A percentile compares a stretch with the other conserved stretches of the same genome.
Conservation (phyloP, 2,113 vertebrate genomes). For the Datnioides undecimradiatus region DNA sequence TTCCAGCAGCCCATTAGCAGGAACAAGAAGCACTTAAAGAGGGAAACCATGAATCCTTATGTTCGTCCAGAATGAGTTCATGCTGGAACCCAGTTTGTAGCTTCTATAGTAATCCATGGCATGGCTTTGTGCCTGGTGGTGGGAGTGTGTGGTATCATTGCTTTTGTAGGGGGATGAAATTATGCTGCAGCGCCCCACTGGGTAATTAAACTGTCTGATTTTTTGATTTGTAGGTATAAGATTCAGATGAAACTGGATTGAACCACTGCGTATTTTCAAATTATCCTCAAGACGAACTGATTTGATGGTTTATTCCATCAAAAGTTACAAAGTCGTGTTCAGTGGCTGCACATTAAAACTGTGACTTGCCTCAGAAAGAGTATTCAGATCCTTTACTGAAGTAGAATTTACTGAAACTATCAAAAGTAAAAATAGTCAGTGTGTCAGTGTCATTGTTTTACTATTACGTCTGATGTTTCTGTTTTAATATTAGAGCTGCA, state of each 20-base stretch:
- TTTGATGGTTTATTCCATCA: background rate
- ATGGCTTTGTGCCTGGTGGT: conserved; percentile 38
- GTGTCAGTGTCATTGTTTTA: no score
- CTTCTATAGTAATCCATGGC: conserved; percentile 19
- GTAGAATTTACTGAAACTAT: no score
- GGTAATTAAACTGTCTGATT: conserved; percentile 33
- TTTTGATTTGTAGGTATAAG: conserved; percentile 19
- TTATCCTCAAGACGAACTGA: conserved; percentile 12
- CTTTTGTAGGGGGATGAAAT: conserved; percentile 33
- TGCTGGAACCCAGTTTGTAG: conserved; percentile 39
- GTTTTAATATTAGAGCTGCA: no score
- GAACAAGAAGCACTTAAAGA: conserved; percentile 34
- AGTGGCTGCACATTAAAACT: background rate
- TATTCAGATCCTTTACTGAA: background rate
- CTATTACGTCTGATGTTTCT: no score
- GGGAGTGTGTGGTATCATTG: conserved; percentile 41
- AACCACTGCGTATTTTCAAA: conserved; percentile 10
- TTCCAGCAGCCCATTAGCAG: conserved; percentile 32
- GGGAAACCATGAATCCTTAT: conserved; percentile 48
- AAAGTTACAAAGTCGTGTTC: background rate
- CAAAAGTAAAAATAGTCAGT: no score
- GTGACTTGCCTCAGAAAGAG: no score
- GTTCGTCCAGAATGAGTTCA: conserved; percentile 52
- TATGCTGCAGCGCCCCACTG: background rate
- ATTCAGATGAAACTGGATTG: conserved; percentile 14